These are phyloP conservation scores for Zaprionus capensis DNA, from an alignment of 1,140 invertebrate species.

Conservation along the genomic window DNA sequence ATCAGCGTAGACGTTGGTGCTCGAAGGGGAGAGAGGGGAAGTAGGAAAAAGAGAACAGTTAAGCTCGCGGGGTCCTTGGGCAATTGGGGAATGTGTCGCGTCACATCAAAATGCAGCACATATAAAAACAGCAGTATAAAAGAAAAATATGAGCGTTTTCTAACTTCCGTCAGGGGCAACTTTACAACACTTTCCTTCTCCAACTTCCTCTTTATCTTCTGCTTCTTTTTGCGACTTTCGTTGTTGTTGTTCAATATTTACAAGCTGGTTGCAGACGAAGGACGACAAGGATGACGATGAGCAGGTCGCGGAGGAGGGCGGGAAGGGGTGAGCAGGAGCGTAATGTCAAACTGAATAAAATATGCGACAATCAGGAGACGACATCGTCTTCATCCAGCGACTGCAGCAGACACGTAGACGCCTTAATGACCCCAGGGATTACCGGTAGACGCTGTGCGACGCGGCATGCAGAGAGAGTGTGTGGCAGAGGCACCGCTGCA, in stretches of 20 bases:
- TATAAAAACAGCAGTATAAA: slow-evolving; percentile 35
- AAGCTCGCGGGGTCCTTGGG: slow-evolving; percentile 7
- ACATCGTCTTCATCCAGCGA: slow-evolving; percentile 37
- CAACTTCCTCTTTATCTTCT: slow-evolving; percentile 1
- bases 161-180: slow-evolving; percentile 22
- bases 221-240: not conserved
- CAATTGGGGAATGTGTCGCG: slow-evolving; percentile 23
- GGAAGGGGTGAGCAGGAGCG: not conserved
- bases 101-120: slow-evolving; percentile 58
- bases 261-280: slow-evolving; percentile 45
- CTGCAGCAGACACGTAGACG: slow-evolving; percentile 72
- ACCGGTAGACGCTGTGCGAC: slow-evolving; percentile 56
- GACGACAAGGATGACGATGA: slow-evolving; percentile 30
- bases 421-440: slow-evolving; percentile 75
- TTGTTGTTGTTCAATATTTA: slow-evolving; percentile 70
- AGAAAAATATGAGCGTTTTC: slow-evolving; percentile 62
- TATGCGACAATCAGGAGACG: slow-evolving; percentile 72
- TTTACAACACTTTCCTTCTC: not conserved
- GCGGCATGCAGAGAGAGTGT: not conserved
- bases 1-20: not conserved
- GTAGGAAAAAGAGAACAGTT: slow-evolving; percentile 2
- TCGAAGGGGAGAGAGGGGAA: not conserved
- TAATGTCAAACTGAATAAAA: slow-evolving; percentile 68
- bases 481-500: not conserved
- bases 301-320: slow-evolving; percentile 25